A percentile compares a stretch with the other conserved stretches of the same genome.
Evolutionary conservation across 2,888 invertebrate genomes (phyloP).

Genomic region (Dermolepida albohirtum): DNA sequence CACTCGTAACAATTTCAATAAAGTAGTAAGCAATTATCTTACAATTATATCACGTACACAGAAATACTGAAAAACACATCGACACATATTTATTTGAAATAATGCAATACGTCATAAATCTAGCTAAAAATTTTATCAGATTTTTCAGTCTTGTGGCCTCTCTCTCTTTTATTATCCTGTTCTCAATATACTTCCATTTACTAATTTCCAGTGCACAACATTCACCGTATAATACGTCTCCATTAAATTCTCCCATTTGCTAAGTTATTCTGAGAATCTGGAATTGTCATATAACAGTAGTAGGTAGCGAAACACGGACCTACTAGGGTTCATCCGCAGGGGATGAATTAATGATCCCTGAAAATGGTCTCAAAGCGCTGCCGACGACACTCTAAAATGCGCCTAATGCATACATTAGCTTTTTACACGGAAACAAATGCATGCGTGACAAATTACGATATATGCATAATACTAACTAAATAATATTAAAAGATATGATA

Average conservation of each 20-base stretch:
- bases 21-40: no score
- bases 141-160: not conserved
- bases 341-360: slow-evolving; percentile 38
- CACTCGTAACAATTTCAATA: no score
- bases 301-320: slow-evolving; percentile 25
- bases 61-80: no score
- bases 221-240: slow-evolving; percentile 29
- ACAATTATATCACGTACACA: no score
- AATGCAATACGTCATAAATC: no score
- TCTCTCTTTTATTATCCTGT: slow-evolving; percentile 3
- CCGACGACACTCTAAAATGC: slow-evolving; percentile 30
- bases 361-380: slow-evolving; percentile 34
- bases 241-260: slow-evolving; percentile 36
- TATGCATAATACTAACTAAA: no score
- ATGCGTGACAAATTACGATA: slow-evolving; percentile 1
- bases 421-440: slow-evolving; percentile 21
- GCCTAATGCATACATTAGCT: slow-evolving; percentile 34
- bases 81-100: no score
- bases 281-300: slow-evolving; percentile 22
- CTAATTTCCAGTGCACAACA: slow-evolving; percentile 29
- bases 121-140: not conserved
- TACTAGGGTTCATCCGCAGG: slow-evolving; percentile 26
- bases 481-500: no score
- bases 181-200: slow-evolving; percentile 32
- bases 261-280: slow-evolving; percentile 34